phyloP scores from a whole-genome alignment of 2,888 invertebrate genomes.

The Zele albiditarsus region DNA sequence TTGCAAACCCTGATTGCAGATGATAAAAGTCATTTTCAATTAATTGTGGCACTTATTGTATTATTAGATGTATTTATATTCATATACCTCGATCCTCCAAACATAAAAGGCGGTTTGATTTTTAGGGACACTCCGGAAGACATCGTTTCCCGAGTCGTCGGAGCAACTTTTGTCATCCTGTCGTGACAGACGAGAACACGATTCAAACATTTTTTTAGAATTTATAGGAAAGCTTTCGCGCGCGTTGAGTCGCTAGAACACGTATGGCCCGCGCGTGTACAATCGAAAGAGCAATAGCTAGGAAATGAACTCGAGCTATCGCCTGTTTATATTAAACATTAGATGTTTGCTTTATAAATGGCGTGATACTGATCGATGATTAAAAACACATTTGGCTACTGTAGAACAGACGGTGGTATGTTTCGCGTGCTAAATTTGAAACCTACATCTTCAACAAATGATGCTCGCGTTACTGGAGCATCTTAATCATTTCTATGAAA shows the following conservation, averaged over 20 bases:
- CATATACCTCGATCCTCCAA: conserved; percentile 89
- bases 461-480: conserved; percentile 37
- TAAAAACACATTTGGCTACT: conserved; percentile 4
- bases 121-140: conserved; percentile 86
- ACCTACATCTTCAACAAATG: conserved; percentile 26
- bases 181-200: conserved; percentile 11
- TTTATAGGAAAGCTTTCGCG: background rate
- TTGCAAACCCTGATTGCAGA: conserved; percentile 62
- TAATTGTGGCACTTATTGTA: conserved; percentile 1
- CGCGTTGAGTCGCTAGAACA: background rate
- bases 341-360: background rate
- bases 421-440: conserved; percentile 38
- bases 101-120: conserved; percentile 87
- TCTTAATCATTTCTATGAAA: conserved; percentile 14
- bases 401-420: conserved; percentile 1
- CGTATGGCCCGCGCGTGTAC: background rate
- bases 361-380: conserved; percentile 17
- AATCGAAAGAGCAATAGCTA: background rate
- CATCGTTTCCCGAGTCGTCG: conserved; percentile 71
- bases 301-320: conserved; percentile 5
- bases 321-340: background rate
- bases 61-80: background rate
- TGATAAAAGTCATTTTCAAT: conserved; percentile 22
- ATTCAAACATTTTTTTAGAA: conserved; percentile 20
- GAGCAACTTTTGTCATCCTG: conserved; percentile 69